These are phyloP conservation scores for Calonectris borealis DNA, from an alignment of 2,113 vertebrate genomes.

Conservation along the genomic window DNA sequence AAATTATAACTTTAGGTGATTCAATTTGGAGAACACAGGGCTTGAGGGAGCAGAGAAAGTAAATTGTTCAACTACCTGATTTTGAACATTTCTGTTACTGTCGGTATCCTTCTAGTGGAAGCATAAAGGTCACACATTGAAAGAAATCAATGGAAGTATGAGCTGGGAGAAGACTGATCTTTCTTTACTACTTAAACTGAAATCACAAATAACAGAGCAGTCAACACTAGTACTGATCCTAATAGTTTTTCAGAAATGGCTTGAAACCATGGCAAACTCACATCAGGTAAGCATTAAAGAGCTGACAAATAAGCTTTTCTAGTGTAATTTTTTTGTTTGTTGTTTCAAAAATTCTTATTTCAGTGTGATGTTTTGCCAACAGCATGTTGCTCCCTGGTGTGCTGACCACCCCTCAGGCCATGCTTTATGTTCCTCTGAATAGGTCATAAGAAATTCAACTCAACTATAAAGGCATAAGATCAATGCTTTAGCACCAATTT, in stretches of 20 bases:
- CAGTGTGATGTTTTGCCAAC: not conserved
- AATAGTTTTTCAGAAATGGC: not conserved
- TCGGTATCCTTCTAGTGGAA: not conserved
- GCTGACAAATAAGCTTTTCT: not conserved
- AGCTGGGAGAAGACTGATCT: not conserved
- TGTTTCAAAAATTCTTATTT: not conserved
- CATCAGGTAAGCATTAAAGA: not conserved
- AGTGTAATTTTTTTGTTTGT: not conserved
- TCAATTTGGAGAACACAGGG: not conserved
- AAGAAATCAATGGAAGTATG: not conserved
- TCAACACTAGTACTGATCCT: not conserved
- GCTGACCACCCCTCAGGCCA: not conserved
- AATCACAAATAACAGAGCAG: not conserved
- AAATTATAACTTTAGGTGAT: not conserved
- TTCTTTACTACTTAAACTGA: not conserved
- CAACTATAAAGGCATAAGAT: not conserved
- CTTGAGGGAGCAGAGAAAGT: not conserved
- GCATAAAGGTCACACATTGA: not conserved
- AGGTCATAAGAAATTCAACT: not conserved
- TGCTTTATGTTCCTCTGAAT: not conserved
- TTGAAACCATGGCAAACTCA: not conserved
- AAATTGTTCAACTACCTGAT: not conserved
- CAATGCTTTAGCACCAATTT: not conserved
- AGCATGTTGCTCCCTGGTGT: not conserved
- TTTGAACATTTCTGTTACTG: not conserved